Conservation (phyloP, 2,113 vertebrate genomes). For the Promerops cafer region DNA sequence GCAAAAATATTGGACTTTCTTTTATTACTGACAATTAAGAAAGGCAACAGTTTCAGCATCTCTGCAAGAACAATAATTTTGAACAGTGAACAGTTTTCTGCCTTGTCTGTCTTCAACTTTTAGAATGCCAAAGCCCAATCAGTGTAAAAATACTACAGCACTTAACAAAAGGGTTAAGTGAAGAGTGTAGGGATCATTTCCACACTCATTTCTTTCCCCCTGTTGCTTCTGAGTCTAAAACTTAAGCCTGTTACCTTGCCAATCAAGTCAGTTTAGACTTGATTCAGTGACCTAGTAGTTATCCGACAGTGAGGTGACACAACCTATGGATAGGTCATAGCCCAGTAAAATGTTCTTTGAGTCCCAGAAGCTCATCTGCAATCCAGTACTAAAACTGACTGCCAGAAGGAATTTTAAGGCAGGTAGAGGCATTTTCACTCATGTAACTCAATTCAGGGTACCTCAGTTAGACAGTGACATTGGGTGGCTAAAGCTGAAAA, state of each 20-base stretch:
- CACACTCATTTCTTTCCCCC: not conserved
- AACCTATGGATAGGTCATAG: not conserved
- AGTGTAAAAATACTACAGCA: not conserved
- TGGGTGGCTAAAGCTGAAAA: not conserved
- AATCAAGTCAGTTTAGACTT: not conserved
- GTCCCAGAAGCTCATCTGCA: not conserved
- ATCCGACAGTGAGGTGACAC: not conserved
- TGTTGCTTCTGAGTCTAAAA: not conserved
- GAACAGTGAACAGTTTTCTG: not conserved
- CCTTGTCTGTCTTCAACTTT: not conserved
- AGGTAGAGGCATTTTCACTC: not conserved
- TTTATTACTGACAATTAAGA: conserved; percentile 12
- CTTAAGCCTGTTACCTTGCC: not conserved
- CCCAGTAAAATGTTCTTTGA: not conserved
- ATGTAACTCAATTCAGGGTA: not conserved
- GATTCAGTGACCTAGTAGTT: not conserved
- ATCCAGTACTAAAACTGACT: not conserved
- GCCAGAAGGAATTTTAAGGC: not conserved
- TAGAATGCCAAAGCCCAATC: not conserved
- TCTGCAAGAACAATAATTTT: not conserved
- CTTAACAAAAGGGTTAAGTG: not conserved
- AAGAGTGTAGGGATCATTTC: not conserved
- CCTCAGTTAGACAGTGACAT: not conserved
- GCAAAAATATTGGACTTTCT: conserved; percentile 21
- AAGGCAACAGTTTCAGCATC: not conserved